Base-by-base conservation (phyloP, 2,888 invertebrate species). In the Alloplasta piceator region DNA sequence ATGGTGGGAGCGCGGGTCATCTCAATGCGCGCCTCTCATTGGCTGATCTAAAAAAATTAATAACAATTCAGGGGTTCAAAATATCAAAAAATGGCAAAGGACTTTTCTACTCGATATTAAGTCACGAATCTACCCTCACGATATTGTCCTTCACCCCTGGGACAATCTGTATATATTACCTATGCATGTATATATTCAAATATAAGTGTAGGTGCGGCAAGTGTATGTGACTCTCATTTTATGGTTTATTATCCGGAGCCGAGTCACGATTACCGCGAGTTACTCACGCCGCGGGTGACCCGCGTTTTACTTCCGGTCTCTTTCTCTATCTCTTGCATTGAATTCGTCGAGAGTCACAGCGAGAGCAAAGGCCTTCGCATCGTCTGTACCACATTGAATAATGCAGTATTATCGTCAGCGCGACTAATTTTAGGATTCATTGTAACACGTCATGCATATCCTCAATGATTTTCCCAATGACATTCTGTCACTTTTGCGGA, bases 221-320 rank as follows among this genome's bases (percentile, higher is more conserved):
- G 39, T 12, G 46, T 14, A 55, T 38, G 39, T 56, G 64, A 60
- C 60, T 46, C 46, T 64, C 56, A 16, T 75, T 75, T 75, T 60
- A 60, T 36, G 52, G 58, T 26, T 75, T 60, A 60, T 48, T 67
- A 68, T 66, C 60, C 41, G 38, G 36, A 43, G 39, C 60, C 67
- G 75, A 61, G 67, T 68, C 60, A 67, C 46, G 60, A 75, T 78
- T 74, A 67, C 66, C 38, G 48, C 67, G 68, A 66, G 78, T 81
- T 78, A 70, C 78, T 78, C 77, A 73, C 78, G 36, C 43, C 58
- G 74, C 77, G 56, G 46, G 46, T 38, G 43, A 60, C 55, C 71
- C 46, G 48, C 73, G 41, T 36, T 41, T 14, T 16, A 55, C 78
- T 82, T 82, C 81, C 81, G 78, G 74, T 67, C 61, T 78, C 73